Percentiles rank a stretch among this genome's conserved stretches.
These are phyloP conservation scores for Ctenopoma multispine DNA, from an alignment of 2,797 vertebrate genomes.

Conservation along the genomic window DNA sequence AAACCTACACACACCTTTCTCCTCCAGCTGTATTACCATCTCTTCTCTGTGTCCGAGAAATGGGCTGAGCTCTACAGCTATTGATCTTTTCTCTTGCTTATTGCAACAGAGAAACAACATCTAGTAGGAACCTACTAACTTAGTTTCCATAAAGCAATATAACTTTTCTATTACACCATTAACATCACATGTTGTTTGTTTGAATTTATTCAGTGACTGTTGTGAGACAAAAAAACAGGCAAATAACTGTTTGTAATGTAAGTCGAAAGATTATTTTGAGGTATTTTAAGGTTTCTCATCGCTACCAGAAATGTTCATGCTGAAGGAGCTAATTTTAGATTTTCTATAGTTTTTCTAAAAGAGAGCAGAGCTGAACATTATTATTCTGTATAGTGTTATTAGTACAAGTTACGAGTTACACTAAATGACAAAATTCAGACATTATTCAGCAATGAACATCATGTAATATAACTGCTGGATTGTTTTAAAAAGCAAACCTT, in stretches of 20 bases:
- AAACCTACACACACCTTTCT: constrained; percentile 22
- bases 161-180: constrained; percentile 7
- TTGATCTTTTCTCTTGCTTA: constrained; percentile 39
- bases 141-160: constrained; percentile 42
- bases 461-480: background rate
- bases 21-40: background rate
- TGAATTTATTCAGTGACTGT: background rate
- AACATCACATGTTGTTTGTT: background rate
- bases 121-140: background rate
- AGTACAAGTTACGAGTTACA: background rate
- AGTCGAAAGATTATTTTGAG: background rate
- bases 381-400: background rate
- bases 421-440: background rate
- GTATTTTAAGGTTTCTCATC: background rate
- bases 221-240: background rate
- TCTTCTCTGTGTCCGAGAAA: background rate
- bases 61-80: constrained; percentile 27
- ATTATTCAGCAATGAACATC: background rate
- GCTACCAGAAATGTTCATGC: background rate
- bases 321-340: background rate
- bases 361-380: background rate
- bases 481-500: too few relatives aligned
- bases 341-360: background rate
- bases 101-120: constrained; percentile 7
- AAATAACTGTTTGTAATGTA: background rate